These are phyloP conservation scores for Saccostrea glomerata DNA, from an alignment of 1,140 invertebrate species.

Conservation along the genomic window DNA sequence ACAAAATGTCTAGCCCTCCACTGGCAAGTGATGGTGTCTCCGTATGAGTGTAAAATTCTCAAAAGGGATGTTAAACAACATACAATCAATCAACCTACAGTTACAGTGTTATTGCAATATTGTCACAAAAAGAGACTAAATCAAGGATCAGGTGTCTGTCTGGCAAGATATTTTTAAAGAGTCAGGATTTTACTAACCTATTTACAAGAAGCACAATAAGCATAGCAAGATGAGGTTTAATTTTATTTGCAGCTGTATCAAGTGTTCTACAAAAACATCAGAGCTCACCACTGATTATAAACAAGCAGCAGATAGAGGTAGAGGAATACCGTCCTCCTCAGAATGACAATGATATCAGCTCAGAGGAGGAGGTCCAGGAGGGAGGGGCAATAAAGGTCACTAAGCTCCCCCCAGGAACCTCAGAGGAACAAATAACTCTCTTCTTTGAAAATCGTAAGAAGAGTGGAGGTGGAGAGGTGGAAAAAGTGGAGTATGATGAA, in stretches of 20 bases:
- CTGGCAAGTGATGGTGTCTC: no score
- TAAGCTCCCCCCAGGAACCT: background rate
- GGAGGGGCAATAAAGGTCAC: constrained; percentile 35
- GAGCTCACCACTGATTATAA: background rate
- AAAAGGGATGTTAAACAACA: no score
- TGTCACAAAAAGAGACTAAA: no score
- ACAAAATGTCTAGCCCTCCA: no score
- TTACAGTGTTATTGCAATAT: no score
- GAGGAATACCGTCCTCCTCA: background rate
- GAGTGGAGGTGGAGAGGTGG: constrained; percentile 53
- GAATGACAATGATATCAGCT: background rate
- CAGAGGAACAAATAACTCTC: constrained; percentile 50
- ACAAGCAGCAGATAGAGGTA: background rate
- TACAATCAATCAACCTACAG: no score
- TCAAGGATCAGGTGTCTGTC: no score
- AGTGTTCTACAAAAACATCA: background rate
- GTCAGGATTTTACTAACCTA: no score
- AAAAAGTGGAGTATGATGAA: constrained; percentile 43
- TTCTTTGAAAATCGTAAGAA: constrained; percentile 62
- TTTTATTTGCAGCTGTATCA: background rate
- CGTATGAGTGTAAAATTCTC: no score
- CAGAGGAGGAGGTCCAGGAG: background rate
- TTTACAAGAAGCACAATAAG: no score
- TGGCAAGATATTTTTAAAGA: no score
- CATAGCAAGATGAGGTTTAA: background rate